These are phyloP conservation scores for Macquaria ambigua DNA, from an alignment of 2,113 vertebrate species.

Conservation along the genomic window DNA sequence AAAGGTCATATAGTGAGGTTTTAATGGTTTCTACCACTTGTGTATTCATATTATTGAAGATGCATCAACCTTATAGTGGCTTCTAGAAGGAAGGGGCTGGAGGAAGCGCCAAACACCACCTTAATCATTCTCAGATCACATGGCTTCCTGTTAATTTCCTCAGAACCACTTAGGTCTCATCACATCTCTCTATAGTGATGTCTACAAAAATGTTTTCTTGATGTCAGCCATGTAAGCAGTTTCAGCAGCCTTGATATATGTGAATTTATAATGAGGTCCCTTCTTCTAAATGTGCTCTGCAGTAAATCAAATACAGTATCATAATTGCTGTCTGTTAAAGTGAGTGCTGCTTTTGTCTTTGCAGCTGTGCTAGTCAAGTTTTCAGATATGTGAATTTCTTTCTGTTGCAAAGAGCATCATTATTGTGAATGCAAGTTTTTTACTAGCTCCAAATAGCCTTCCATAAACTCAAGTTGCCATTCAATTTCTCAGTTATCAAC, in stretches of 20 bases:
- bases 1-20: background rate
- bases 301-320: constrained; percentile 23
- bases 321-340: too few relatives aligned
- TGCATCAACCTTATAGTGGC: background rate
- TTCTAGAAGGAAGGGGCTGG: background rate
- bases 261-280: constrained; percentile 9
- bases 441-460: constrained; percentile 5
- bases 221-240: background rate
- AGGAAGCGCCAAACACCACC: background rate
- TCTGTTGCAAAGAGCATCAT: background rate
- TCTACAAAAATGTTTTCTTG: background rate
- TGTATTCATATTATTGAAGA: background rate
- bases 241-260: constrained; percentile 10
- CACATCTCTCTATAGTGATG: background rate
- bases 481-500: too few relatives aligned
- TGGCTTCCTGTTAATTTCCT: background rate
- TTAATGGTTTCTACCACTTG: background rate
- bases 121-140: too few relatives aligned
- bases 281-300: constrained; percentile 8
- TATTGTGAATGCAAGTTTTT: background rate
- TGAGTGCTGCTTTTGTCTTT: too few relatives aligned
- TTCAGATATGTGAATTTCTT: too few relatives aligned
- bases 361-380: too few relatives aligned
- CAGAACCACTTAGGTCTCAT: background rate
- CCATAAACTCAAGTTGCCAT: too few relatives aligned